Percentiles rank a stretch among this genome's conserved stretches.
Evolutionary conservation across 23 tunicate genomes (phyloP).

Genomic region (Trididemnum clinides): DNA sequence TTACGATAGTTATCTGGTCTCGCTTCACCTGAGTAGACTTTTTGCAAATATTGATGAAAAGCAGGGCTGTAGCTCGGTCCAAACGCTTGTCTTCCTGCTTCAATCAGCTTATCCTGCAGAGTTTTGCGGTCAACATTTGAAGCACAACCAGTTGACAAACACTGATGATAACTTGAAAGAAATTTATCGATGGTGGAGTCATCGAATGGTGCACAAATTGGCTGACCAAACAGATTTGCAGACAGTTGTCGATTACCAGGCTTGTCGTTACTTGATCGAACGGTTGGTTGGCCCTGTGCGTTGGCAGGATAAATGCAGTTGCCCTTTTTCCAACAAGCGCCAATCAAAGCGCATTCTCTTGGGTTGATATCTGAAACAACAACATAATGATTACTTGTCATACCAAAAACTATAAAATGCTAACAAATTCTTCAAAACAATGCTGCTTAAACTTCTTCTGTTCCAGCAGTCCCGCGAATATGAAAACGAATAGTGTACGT

Average conservation of each 20-base stretch:
- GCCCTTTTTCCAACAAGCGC: constrained; percentile 69
- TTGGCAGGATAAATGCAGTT: constrained; percentile 61
- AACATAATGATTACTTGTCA: no score
- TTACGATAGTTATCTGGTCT: constrained; percentile 70
- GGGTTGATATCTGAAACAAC: constrained; percentile 46
- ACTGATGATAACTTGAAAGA: constrained; percentile 49
- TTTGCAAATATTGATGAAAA: neutral
- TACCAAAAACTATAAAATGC: no score
- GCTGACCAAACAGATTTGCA: constrained; percentile 38
- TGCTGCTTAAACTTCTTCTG: no score
- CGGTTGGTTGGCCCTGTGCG: neutral
- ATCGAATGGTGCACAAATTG: constrained; percentile 54
- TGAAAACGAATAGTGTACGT: no score
- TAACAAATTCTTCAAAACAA: no score
- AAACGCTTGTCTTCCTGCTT: neutral
- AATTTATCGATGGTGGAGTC: constrained; percentile 17
- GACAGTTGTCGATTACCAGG: neutral
- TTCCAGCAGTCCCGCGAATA: no score
- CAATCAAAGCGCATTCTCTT: constrained; percentile 76
- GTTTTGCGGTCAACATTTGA: constrained; percentile 4
- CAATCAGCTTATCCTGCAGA: neutral
- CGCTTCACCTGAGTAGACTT: constrained; percentile 51
- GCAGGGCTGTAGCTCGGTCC: neutral
- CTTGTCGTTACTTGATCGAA: constrained; percentile 49
- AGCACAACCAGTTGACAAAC: constrained; percentile 75